A percentile compares a stretch with the other conserved stretches of the same genome.
phyloP scores from a whole-genome alignment of 2,113 vertebrate species.

The Ellobius talpinus region DNA sequence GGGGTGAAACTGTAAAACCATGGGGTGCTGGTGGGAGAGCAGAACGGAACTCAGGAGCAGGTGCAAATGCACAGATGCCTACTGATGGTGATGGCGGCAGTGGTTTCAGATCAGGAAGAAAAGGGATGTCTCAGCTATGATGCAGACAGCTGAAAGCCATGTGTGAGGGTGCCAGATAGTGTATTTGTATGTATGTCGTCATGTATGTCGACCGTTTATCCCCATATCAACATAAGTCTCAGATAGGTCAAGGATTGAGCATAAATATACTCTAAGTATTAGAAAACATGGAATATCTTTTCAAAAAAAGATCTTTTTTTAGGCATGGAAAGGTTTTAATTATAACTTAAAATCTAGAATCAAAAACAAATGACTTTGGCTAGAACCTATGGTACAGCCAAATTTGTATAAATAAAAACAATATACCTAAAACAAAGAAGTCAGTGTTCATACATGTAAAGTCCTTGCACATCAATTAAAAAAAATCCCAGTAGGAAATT shows the following conservation, averaged over 20 bases:
- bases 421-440: background rate
- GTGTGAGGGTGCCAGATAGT: too few species aligned
- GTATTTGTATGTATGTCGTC: background rate
- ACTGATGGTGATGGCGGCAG: background rate
- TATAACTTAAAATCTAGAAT: background rate
- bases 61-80: background rate
- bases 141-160: background rate
- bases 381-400: background rate
- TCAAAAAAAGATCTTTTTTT: background rate
- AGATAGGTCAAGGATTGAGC: background rate
- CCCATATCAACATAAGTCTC: background rate
- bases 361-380: slow-evolving; percentile 23
- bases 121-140: background rate
- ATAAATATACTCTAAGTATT: background rate
- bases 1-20: background rate
- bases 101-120: background rate
- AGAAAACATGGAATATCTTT: background rate
- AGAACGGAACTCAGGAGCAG: background rate
- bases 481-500: background rate
- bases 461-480: background rate
- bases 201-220: background rate
- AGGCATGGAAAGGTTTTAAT: background rate
- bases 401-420: slow-evolving; percentile 32
- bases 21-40: background rate
- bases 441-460: background rate